A percentile compares a stretch with the other conserved stretches of the same genome.
Evolutionary conservation across 2,797 vertebrate genomes (phyloP).

Genomic region (Mus caroli): DNA sequence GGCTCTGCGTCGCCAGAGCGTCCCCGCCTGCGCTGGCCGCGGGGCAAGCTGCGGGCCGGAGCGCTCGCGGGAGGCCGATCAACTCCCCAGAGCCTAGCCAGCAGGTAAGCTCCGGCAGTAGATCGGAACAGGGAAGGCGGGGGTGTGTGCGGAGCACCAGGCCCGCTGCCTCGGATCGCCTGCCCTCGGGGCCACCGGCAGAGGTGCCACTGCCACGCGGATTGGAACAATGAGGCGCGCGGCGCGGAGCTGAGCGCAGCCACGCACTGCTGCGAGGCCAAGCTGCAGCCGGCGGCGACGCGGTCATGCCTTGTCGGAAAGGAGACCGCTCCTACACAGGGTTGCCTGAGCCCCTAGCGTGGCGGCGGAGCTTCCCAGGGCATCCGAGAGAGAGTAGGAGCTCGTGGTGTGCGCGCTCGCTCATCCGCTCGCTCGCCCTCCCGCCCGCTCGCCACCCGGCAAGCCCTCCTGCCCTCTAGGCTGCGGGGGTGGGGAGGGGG

Average conservation of each 20-base stretch:
- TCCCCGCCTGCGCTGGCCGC: conserved; percentile 21
- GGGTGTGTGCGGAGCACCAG: background rate
- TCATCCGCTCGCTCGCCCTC: conserved; percentile 66
- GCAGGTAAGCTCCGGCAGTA: conserved; percentile 31
- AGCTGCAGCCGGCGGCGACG: background rate
- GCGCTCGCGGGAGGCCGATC: background rate
- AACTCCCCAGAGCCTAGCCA: conserved; percentile 17
- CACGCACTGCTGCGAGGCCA: background rate
- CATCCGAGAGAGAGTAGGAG: conserved; percentile 49
- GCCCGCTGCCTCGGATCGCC: background rate
- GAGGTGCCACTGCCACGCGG: background rate
- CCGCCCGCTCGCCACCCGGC: conserved; percentile 5
- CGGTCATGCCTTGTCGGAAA: background rate
- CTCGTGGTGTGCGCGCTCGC: conserved; percentile 59
- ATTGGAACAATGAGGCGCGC: conserved; percentile 85
- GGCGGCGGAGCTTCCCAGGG: conserved; percentile 16
- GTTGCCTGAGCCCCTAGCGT: background rate
- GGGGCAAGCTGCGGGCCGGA: background rate
- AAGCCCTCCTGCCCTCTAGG: no score
- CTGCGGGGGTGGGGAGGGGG: no score
- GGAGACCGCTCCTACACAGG: background rate
- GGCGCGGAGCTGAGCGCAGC: conserved; percentile 43
- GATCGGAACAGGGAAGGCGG: background rate
- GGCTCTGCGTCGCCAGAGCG: background rate
- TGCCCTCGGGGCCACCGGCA: background rate